These are phyloP conservation scores for Tigriopus californicus DNA, from an alignment of 2,888 invertebrate genomes.

Conservation along the genomic window DNA sequence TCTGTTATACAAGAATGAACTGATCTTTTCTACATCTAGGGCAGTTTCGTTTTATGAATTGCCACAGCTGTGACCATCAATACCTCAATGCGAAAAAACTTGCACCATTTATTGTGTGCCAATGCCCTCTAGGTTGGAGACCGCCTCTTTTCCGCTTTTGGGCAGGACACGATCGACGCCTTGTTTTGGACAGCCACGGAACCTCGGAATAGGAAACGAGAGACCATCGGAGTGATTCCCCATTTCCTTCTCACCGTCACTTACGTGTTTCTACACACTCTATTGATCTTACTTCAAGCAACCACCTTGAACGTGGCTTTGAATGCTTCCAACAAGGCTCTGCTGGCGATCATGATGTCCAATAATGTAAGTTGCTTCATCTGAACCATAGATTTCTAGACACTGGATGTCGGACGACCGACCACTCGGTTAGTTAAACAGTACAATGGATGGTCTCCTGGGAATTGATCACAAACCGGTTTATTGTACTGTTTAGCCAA, in stretches of 20 bases:
- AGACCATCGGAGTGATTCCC: conserved; percentile 62
- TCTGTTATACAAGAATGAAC: no score
- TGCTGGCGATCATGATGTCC: conserved; percentile 97
- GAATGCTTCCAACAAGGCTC: conserved; percentile 92
- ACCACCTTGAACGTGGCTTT: conserved; percentile 97
- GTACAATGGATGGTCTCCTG: no score
- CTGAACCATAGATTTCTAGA: no score
- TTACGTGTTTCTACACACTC: conserved; percentile 59
- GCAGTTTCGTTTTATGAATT: no score
- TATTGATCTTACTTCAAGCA: conserved; percentile 43
- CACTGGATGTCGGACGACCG: no score
- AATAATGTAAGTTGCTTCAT: conserved; percentile 66
- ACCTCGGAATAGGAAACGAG: conserved; percentile 56
- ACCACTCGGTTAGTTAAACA: no score
- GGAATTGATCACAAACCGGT: no score
- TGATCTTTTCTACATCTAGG: no score
- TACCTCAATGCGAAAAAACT: no score
- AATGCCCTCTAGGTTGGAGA: conserved; percentile 55
- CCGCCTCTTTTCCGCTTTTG: conserved; percentile 81
- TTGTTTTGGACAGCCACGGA: conserved; percentile 97
- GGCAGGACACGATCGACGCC: conserved; percentile 94
- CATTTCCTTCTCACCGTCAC: conserved; percentile 76
- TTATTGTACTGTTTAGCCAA: no score
- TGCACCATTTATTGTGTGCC: no score
- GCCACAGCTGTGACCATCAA: no score